These are phyloP conservation scores for Carcina quercana DNA, from an alignment of 2,888 invertebrate species.

Conservation along the genomic window DNA sequence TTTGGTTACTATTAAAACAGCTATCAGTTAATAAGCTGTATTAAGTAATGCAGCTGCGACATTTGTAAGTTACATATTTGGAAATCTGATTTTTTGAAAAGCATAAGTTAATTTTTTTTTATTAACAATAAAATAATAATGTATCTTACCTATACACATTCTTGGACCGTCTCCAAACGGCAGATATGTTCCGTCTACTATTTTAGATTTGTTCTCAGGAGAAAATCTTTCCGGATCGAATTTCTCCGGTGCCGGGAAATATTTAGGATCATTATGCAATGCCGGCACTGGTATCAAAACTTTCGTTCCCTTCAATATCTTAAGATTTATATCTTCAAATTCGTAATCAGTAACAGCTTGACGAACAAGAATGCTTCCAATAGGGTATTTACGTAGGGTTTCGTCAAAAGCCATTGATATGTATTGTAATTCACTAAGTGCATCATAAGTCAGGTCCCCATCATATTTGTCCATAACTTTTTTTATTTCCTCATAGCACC, in stretches of 20 bases:
- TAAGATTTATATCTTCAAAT: slow-evolving; percentile 33
- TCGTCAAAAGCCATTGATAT: slow-evolving; percentile 48
- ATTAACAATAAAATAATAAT: too few species aligned
- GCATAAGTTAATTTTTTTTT: too few species aligned
- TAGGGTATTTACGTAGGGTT: slow-evolving; percentile 54
- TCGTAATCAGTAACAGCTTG: slow-evolving; percentile 33
- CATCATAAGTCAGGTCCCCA: slow-evolving; percentile 36
- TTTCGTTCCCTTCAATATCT: slow-evolving; percentile 26
- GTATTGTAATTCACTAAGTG: slow-evolving; percentile 38
- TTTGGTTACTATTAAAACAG: too few species aligned
- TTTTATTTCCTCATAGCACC: slow-evolving; percentile 34
- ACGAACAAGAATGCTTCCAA: slow-evolving; percentile 41
- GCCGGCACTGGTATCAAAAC: slow-evolving; percentile 30
- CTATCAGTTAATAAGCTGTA: too few species aligned
- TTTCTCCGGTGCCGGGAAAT: slow-evolving; percentile 30
- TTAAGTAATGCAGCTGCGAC: too few species aligned
- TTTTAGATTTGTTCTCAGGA: slow-evolving; percentile 15
- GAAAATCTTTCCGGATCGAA: slow-evolving; percentile 31
- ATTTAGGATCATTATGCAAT: slow-evolving; percentile 43
- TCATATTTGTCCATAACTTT: slow-evolving; percentile 26
- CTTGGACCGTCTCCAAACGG: slow-evolving; percentile 23
- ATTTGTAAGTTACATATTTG: too few species aligned
- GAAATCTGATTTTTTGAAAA: too few species aligned
- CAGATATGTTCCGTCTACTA: slow-evolving; percentile 15
- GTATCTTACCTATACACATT: slow-evolving; percentile 17